Percentiles rank a stretch among this genome's conserved stretches.
Conservation (phyloP, 2,113 vertebrate genomes). For the Pelecanus crispus region DNA sequence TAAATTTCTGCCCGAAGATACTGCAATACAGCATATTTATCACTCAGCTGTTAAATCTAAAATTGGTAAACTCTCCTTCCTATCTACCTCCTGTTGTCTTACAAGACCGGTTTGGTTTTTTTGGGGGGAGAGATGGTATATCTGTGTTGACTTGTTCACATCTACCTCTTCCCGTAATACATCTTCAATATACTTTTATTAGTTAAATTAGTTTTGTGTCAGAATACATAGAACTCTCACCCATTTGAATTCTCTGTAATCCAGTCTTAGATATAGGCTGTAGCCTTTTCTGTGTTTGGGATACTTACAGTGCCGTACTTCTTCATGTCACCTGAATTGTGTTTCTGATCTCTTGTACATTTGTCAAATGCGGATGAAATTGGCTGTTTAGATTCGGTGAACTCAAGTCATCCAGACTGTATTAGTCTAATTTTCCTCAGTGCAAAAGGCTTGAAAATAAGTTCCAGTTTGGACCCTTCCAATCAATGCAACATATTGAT, state of each 20-base stretch:
- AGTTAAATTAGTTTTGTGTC: neutral
- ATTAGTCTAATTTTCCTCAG: neutral
- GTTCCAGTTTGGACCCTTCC: neutral
- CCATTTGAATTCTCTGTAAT: neutral
- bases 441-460: neutral
- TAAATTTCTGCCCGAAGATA: neutral
- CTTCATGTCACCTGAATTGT: neutral
- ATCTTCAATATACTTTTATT: neutral
- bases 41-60: neutral
- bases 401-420: neutral
- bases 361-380: neutral
- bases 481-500: slow-evolving; percentile 38
- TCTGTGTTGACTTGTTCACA: neutral
- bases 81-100: neutral
- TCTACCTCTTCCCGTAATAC: neutral
- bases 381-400: neutral
- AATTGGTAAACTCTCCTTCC: neutral
- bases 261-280: neutral
- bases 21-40: neutral
- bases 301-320: neutral
- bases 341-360: neutral
- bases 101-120: neutral
- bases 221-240: neutral
- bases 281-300: neutral
- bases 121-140: neutral